A percentile compares a stretch with the other conserved stretches of the same genome.
These are phyloP conservation scores for Pseudomyrmex cubaensis DNA, from an alignment of 1,140 invertebrate species.

Conservation along the genomic window DNA sequence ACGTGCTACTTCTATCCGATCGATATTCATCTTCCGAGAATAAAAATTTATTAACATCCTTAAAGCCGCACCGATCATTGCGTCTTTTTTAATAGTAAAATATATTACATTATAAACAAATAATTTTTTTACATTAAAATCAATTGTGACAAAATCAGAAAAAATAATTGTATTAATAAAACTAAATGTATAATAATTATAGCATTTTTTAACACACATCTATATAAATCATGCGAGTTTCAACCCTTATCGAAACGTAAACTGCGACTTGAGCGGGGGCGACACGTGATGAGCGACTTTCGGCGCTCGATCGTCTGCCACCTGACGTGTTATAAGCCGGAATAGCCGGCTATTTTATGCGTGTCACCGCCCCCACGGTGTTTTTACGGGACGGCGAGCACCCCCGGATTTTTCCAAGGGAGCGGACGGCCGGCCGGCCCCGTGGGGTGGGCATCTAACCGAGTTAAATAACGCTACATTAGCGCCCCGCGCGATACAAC, in stretches of 20 bases:
- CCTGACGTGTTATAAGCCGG: conserved; percentile 67
- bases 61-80: conserved; percentile 45
- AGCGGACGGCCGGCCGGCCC: conserved; percentile 17
- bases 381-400: conserved; percentile 84
- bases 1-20: conserved; percentile 74
- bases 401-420: conserved; percentile 76
- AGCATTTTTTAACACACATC: too few species aligned
- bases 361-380: conserved; percentile 82
- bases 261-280: not conserved
- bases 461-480: conserved; percentile 85
- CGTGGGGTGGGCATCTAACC: conserved; percentile 77
- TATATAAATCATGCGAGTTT: not conserved
- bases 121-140: not conserved
- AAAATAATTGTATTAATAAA: not conserved
- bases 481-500: conserved; percentile 79
- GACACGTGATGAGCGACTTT: conserved; percentile 25
- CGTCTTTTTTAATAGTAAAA: not conserved
- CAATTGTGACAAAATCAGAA: not conserved
- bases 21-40: conserved; percentile 74
- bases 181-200: not conserved
- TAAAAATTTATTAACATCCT: conserved; percentile 51
- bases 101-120: not conserved
- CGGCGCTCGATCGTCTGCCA: conserved; percentile 44
- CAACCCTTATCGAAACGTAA: not conserved
- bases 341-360: conserved; percentile 80